Evolutionary conservation across 2,113 vertebrate genomes (phyloP).

Genomic region (Apeltes quadracus): DNA sequence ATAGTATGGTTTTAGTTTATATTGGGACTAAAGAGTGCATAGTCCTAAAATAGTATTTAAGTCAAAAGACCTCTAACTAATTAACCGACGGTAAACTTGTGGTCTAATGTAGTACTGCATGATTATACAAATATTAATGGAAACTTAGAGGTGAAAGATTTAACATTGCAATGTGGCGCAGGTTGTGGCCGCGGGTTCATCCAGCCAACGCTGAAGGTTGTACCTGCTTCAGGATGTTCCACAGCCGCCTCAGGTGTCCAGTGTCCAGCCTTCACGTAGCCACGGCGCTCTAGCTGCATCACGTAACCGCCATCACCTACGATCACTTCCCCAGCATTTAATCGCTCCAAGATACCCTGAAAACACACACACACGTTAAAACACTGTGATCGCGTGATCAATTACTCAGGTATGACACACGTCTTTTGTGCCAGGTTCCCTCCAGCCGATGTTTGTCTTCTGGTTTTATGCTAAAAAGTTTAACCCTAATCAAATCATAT

Average conservation of each 20-base stretch:
- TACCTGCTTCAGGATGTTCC: conserved; percentile 90
- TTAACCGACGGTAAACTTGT: neutral
- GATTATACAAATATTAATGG: neutral
- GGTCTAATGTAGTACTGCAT: neutral
- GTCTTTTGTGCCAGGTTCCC: neutral
- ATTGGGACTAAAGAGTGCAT: neutral
- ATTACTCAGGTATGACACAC: neutral
- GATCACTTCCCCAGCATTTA: conserved; percentile 86
- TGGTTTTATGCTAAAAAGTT: neutral
- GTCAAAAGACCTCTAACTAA: too few species aligned
- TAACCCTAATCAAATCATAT: neutral
- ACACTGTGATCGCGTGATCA: neutral
- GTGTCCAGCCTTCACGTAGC: conserved; percentile 88
- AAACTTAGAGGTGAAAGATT: neutral
- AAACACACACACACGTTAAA: neutral
- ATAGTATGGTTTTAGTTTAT: neutral
- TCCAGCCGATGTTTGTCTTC: neutral
- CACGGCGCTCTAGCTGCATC: conserved; percentile 87
- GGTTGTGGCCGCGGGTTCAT: neutral
- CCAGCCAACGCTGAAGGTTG: neutral
- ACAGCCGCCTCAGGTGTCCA: conserved; percentile 91
- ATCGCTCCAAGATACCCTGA: conserved; percentile 87
- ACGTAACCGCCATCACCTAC: conserved; percentile 91
- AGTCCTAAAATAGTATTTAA: neutral
- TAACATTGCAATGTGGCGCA: neutral